Base-by-base conservation (phyloP, 2,888 invertebrate genomes). In the Eueremaeus valkanovi region DNA sequence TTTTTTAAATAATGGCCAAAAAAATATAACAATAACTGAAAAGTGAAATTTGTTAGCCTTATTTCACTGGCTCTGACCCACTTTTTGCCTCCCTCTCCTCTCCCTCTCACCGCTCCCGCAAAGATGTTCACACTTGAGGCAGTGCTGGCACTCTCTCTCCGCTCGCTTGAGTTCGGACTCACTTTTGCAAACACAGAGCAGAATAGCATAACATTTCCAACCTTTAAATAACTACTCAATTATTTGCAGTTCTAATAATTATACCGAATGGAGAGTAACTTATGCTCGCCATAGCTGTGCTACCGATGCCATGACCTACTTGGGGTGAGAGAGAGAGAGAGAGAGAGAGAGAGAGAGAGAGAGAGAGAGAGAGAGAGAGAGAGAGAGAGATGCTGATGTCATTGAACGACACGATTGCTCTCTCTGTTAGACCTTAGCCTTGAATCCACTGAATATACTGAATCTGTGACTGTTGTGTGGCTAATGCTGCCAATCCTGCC, bases 371-470 rank as follows among this genome's bases (percentile, higher is more conserved):
- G n/a, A n/a, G n/a, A n/a, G n/a, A n/a, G n/a, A n/a, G n/a, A n/a
- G n/a, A n/a, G 45, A 36, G 45, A 45, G 70, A 70, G 70, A 70
- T 70, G 70, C 70, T 70, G 42, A 70, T 70, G 70, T 70, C 70
- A 70, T 70, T 70, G 70, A 70, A 70, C 70, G 45, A 42, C 45
- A 70, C 70, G 70, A 70, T 70, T 70, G 70, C 70, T 70, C 70
- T 70, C 42, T 45, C 42, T 42, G 70, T 70, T 70, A 70, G 70
- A 66, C 70, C 70, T 70, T 42, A 45, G 70, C 70, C 70, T 70
- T 70, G 70, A 70, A 70, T 70, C 27, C 45, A 8, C 40, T n/a
- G 49, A 49, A n/a, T 21, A n/a, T 49, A 49, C n/a, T n/a, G n/a
- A n/a, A 16, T 29, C 18, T 27, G 70, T 70, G 42, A 9, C 42